Conservation (phyloP, 1,140 invertebrate species). For the Apis cerana region DNA sequence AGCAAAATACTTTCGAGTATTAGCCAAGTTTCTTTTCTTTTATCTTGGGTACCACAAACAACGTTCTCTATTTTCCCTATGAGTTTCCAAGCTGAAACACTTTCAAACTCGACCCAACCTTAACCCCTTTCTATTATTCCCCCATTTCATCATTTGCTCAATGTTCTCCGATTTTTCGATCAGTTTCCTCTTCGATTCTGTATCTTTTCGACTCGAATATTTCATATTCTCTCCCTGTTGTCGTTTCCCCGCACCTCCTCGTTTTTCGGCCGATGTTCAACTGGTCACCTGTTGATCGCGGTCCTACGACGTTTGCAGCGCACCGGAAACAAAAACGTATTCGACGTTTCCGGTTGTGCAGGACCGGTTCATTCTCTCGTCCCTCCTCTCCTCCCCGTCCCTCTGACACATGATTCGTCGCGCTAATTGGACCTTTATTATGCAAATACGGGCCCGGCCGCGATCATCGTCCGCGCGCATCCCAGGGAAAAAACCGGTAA, state of each 20-base stretch:
- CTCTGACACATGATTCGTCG: constrained; percentile 23
- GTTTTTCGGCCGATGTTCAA: constrained; percentile 57
- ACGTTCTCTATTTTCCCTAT: too few species aligned
- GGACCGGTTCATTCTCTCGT: constrained; percentile 22
- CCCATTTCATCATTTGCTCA: too few species aligned
- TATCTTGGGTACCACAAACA: too few species aligned
- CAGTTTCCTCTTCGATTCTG: too few species aligned
- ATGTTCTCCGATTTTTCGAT: too few species aligned
- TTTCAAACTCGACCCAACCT: too few species aligned
- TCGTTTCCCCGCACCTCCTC: constrained; percentile 10
- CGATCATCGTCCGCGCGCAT: background rate
- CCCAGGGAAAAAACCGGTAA: too few species aligned
- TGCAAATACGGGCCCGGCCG: constrained; percentile 18
- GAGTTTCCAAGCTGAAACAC: too few species aligned
- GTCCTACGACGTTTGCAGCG: constrained; percentile 36
- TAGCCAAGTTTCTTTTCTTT: too few species aligned
- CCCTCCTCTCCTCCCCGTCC: background rate
- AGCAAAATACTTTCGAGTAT: too few species aligned
- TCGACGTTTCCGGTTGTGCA: constrained; percentile 46
- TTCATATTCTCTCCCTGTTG: constrained; percentile 10
- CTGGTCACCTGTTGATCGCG: constrained; percentile 65
- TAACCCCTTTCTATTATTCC: too few species aligned
- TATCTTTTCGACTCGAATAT: background rate
- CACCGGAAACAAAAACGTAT: constrained; percentile 63
- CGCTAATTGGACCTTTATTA: constrained; percentile 44